A percentile compares a stretch with the other conserved stretches of the same genome.
phyloP scores from a whole-genome alignment of 1,140 invertebrate genomes.

The Cataglyphis hispanica region DNA sequence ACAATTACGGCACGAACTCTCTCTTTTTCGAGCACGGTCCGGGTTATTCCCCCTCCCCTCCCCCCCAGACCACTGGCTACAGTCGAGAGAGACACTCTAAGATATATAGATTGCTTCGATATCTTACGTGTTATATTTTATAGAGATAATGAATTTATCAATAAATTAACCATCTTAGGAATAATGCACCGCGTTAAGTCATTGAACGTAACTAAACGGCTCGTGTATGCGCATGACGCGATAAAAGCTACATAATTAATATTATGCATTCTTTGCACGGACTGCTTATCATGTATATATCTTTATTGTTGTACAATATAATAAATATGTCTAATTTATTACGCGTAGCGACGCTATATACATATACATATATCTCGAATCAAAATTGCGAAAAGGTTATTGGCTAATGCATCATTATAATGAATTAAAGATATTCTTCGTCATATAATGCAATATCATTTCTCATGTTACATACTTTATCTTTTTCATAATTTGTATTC shows the following conservation, averaged over 20 bases:
- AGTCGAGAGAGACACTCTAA: conserved; percentile 38
- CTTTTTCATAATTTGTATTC: conserved; percentile 4
- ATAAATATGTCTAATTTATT: conserved; percentile 54
- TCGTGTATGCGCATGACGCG: conserved; percentile 18
- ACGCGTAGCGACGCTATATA: background rate
- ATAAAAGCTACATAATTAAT: conserved; percentile 54
- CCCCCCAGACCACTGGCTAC: background rate
- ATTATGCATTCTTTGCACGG: conserved; percentile 27
- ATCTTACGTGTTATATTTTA: conserved; percentile 40
- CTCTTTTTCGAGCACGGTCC: conserved; percentile 61
- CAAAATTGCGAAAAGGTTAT: conserved; percentile 30
- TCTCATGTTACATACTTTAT: background rate
- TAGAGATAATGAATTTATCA: conserved; percentile 48
- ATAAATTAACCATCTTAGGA: conserved; percentile 46
- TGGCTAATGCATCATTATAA: conserved; percentile 19
- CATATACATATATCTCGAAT: background rate
- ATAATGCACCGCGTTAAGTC: conserved; percentile 39
- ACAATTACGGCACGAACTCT: conserved; percentile 83
- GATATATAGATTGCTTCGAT: conserved; percentile 26
- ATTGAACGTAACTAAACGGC: conserved; percentile 42
- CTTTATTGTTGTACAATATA: background rate
- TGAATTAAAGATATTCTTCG: conserved; percentile 18
- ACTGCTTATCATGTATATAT: conserved; percentile 29
- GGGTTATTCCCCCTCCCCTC: conserved; percentile 5
- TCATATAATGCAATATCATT: conserved; percentile 1